phyloP scores from a whole-genome alignment of 2,888 invertebrate species.

The Aethes cnicana region DNA sequence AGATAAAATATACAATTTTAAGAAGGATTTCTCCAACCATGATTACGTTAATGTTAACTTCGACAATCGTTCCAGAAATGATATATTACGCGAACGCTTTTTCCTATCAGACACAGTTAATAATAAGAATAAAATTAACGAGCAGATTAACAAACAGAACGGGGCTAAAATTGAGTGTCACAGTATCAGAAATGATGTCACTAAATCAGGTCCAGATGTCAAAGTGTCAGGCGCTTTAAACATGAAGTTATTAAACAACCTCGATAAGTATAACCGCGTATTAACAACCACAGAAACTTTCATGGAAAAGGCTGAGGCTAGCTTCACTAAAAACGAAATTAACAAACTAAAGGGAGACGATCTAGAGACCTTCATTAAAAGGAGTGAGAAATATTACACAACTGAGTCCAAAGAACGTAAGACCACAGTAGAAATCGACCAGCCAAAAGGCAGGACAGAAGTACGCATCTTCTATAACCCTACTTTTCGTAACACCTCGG shows the following conservation, averaged over 20 bases:
- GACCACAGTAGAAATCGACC: slow-evolving; percentile 58
- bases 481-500: slow-evolving; percentile 59
- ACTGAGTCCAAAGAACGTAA: slow-evolving; percentile 58
- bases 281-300: slow-evolving; percentile 70
- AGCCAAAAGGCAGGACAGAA: slow-evolving; percentile 62
- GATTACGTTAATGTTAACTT: slow-evolving; percentile 67
- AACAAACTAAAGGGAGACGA: slow-evolving; percentile 58
- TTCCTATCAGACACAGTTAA: slow-evolving; percentile 50
- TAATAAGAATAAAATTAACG: slow-evolving; percentile 65
- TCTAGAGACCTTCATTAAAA: slow-evolving; percentile 71
- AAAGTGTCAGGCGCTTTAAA: slow-evolving; percentile 69
- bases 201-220: slow-evolving; percentile 62
- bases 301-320: slow-evolving; percentile 64
- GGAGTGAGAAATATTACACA: slow-evolving; percentile 74
- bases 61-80: slow-evolving; percentile 55
- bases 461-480: slow-evolving; percentile 76
- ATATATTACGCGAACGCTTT: slow-evolving; percentile 65
- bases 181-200: slow-evolving; percentile 69
- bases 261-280: slow-evolving; percentile 69
- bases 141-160: slow-evolving; percentile 56
- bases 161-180: slow-evolving; percentile 71
- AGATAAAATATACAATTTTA: slow-evolving; percentile 71
- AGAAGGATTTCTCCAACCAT: slow-evolving; percentile 70
- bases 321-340: slow-evolving; percentile 66
- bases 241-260: slow-evolving; percentile 65